Evolutionary conservation across 2,888 invertebrate genomes (phyloP), one percentile per base, ranked within the genome.

Genomic region (Lasioglossum leucozonium): DNA sequence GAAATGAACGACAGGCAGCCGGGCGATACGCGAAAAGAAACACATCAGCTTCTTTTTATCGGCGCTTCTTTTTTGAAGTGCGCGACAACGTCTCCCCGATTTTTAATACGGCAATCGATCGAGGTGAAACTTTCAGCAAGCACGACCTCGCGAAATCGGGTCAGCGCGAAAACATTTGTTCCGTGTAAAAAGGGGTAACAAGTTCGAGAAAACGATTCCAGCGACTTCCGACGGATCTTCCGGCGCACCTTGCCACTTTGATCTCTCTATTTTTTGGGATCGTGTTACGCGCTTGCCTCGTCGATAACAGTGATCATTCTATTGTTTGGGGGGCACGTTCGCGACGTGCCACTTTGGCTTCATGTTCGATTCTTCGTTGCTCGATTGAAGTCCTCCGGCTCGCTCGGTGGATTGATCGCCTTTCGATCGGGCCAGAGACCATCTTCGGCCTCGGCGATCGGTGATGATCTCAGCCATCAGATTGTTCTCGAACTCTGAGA

Each of bases 401-500:
- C 93, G 93, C 55, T 83, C 87, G 40, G 95, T 94, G 16, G 86
- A 69, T 13, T 96, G 90, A 30, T 77, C 87, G 65, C 87, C 77
- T 93, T 93, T 94, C 1, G 94, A 95, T 87, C 96, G 96, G 3
- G 97, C 97, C 83, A 97, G 95, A 18, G 97, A 97, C 97, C 97
- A 97, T 72, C 97, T 96, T 71, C 97, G 95, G 22, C 96, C 97
- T 86, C 97, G 97, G 69, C 97, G 96, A 93, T 97, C 97, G 95
- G 97, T 96, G 92, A 97, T 95, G 91, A 97, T 97, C 94, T 97
- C 97, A 2, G 97, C 97, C 92, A 97, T 97, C 83, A 98, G 95
- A 94, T 98, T 98, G 95, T 98, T 98, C 94, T 98, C 98, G 95
- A 97, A 98, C 95, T 98, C 98, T 92, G 97, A 97, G 88, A 98